A percentile compares a stretch with the other conserved stretches of the same genome.
Evolutionary conservation across 2,113 vertebrate genomes (phyloP).

Genomic region (Gracilinanus agilis): DNA sequence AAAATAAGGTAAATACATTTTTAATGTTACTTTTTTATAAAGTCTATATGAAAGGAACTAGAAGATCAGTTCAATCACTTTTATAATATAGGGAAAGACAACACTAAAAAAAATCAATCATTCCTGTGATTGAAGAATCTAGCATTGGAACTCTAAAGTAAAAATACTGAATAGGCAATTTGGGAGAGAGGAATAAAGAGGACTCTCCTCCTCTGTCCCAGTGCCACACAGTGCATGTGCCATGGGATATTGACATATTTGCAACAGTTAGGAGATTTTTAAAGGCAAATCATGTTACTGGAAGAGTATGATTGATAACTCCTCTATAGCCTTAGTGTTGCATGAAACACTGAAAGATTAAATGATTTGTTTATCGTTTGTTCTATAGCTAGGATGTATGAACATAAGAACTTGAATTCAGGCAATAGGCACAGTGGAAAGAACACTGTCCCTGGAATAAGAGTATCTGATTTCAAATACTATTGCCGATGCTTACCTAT

Average conservation of each 20-base stretch:
- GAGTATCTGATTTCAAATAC: too few relatives aligned
- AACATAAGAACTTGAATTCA: too few relatives aligned
- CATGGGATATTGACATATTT: not conserved
- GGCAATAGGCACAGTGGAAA: too few relatives aligned
- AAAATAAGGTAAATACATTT: constrained; percentile 75
- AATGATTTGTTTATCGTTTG: too few relatives aligned
- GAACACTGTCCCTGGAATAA: too few relatives aligned
- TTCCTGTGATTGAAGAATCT: not conserved
- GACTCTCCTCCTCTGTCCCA: not conserved
- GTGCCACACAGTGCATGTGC: not conserved
- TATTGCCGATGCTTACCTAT: too few relatives aligned
- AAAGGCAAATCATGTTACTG: too few relatives aligned
- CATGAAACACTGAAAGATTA: too few relatives aligned
- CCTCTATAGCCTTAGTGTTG: too few relatives aligned
- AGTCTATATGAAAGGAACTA: not conserved
- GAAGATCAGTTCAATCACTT: not conserved
- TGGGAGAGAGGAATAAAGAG: constrained; percentile 14
- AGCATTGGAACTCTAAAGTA: constrained; percentile 5
- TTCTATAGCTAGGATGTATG: too few relatives aligned
- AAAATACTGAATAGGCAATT: not conserved
- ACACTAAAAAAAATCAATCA: not conserved
- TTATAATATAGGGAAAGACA: not conserved
- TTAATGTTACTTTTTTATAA: not conserved
- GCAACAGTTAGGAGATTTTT: too few relatives aligned
- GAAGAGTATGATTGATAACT: too few relatives aligned